A percentile compares a stretch with the other conserved stretches of the same genome.
Conservation (phyloP, 2,888 invertebrate species). For the Aphrophora alni region DNA sequence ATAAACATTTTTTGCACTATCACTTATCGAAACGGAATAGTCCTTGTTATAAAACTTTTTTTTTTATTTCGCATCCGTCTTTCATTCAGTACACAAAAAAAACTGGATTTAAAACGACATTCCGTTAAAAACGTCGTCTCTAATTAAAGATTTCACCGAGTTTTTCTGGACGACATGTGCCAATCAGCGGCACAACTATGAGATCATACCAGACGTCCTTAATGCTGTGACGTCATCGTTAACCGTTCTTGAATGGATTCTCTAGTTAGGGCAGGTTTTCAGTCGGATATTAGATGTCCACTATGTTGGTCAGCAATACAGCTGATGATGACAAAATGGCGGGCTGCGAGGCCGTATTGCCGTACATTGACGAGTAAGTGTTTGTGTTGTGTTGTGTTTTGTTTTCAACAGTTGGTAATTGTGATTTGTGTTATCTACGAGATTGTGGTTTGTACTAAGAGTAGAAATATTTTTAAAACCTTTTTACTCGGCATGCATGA, state of each 20-base stretch:
- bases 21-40: too few relatives aligned
- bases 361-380: neutral
- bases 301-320: neutral
- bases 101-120: too few relatives aligned
- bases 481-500: too few relatives aligned
- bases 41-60: too few relatives aligned
- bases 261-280: neutral
- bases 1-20: too few relatives aligned
- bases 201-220: neutral
- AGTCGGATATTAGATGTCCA: neutral
- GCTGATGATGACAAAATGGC: neutral
- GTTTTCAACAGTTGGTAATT: neutral
- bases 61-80: too few relatives aligned
- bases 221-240: neutral
- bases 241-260: neutral
- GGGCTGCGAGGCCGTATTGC: neutral
- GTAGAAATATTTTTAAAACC: too few relatives aligned
- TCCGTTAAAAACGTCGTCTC: too few relatives aligned
- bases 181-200: neutral
- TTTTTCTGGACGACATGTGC: neutral
- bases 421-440: too few relatives aligned
- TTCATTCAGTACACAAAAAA: too few relatives aligned
- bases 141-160: neutral
- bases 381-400: neutral
- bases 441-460: too few relatives aligned